phyloP scores from a whole-genome alignment of 2,113 vertebrate species.

The Heterotilapia buettikoferi region DNA sequence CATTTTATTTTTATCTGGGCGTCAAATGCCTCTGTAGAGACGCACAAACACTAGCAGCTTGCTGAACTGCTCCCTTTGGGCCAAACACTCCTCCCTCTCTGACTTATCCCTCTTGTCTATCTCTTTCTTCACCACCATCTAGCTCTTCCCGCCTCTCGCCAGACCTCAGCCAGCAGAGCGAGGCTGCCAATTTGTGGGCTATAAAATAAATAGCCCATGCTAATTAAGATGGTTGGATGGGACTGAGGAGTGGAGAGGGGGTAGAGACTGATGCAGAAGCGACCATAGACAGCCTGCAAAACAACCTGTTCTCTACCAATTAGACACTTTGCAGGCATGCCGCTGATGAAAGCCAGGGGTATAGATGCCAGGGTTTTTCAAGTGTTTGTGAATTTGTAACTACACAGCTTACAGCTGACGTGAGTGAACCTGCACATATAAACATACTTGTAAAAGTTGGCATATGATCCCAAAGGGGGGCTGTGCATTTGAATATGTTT shows the following conservation, averaged over 20 bases:
- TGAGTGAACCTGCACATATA: slow-evolving; percentile 1
- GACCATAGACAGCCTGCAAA: slow-evolving; percentile 46
- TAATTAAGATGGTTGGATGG: slow-evolving; percentile 68
- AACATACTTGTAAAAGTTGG: slow-evolving; percentile 7
- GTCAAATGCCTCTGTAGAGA: background rate
- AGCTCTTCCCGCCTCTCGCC: slow-evolving; percentile 4
- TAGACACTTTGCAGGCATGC: slow-evolving; percentile 42
- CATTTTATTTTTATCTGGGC: background rate
- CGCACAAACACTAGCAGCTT: background rate
- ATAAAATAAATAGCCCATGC: slow-evolving; percentile 69
- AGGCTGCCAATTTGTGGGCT: slow-evolving; percentile 64
- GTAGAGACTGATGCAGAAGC: slow-evolving; percentile 26
- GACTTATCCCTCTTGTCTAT: background rate
- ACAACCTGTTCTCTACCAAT: slow-evolving; percentile 62
- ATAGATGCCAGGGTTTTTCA: background rate
- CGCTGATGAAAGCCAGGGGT: slow-evolving; percentile 17
- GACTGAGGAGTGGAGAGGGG: slow-evolving; percentile 32
- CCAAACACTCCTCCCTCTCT: background rate
- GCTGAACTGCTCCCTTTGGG: slow-evolving; percentile 7
- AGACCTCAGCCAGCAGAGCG: slow-evolving; percentile 46
- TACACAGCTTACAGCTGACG: slow-evolving; percentile 15
- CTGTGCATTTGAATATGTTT: slow-evolving; percentile 1
- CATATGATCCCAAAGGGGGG: background rate
- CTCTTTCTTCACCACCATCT: background rate
- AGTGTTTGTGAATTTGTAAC: background rate